Evolutionary conservation across 1,140 invertebrate species (phyloP).

Genomic region (Dreissena rostriformis): DNA sequence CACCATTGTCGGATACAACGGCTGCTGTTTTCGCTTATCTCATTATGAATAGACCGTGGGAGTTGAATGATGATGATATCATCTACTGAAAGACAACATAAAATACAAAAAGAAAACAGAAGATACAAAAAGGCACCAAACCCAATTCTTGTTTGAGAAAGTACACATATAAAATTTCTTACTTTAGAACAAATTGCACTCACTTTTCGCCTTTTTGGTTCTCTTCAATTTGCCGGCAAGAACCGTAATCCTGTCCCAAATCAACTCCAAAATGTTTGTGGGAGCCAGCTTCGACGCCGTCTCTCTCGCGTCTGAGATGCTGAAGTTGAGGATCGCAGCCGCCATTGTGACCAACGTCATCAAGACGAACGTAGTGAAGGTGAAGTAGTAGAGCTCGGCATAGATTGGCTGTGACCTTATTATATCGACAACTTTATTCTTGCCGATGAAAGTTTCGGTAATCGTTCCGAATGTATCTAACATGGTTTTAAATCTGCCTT

Average conservation of each 20-base stretch:
- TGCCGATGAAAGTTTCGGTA: conserved; percentile 85
- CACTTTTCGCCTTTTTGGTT: conserved; percentile 4
- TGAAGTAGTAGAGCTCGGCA: conserved; percentile 89
- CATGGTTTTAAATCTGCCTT: conserved; percentile 67
- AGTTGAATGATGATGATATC: no score
- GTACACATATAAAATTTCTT: neutral
- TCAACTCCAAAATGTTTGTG: conserved; percentile 57
- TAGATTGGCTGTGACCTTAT: conserved; percentile 86
- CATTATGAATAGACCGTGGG: neutral
- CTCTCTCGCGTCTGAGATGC: conserved; percentile 60
- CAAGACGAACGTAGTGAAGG: conserved; percentile 89
- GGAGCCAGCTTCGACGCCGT: conserved; percentile 53
- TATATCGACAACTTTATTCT: conserved; percentile 88
- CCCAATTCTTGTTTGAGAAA: neutral
- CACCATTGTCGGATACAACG: neutral
- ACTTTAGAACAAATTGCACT: neutral
- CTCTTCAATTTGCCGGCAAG: conserved; percentile 34
- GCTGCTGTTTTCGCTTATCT: neutral
- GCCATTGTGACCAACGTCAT: conserved; percentile 92
- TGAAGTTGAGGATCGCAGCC: conserved; percentile 91
- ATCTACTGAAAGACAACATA: neutral
- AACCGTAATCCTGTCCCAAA: conserved; percentile 56
- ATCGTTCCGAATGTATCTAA: conserved; percentile 63
- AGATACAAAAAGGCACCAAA: neutral
- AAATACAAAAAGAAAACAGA: neutral